These are phyloP conservation scores for Rhagoletis zephyria DNA, from an alignment of 1,140 invertebrate species.

Conservation along the genomic window DNA sequence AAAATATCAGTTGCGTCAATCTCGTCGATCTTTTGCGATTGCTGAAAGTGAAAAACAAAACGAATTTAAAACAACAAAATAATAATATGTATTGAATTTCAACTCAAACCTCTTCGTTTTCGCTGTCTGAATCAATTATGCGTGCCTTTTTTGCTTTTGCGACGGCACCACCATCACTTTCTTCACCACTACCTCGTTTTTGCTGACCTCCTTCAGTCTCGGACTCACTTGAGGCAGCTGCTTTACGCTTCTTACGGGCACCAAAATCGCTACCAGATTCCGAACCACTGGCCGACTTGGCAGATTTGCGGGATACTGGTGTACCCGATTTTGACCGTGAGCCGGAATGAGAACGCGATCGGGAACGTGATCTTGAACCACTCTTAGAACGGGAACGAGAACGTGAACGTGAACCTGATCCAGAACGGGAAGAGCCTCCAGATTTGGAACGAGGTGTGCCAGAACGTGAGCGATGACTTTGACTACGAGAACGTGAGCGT, in stretches of 20 bases:
- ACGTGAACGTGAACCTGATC: slow-evolving; percentile 73
- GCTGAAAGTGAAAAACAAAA: slow-evolving; percentile 57
- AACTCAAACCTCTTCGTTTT: slow-evolving; percentile 66
- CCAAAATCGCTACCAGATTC: slow-evolving; percentile 72
- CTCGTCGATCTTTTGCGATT: slow-evolving; percentile 69
- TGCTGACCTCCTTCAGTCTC: slow-evolving; percentile 60
- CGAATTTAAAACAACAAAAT: slow-evolving; percentile 6
- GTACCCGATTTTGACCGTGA: slow-evolving; percentile 62
- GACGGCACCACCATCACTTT: slow-evolving; percentile 58
- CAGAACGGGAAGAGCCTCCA: slow-evolving; percentile 73
- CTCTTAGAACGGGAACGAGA: slow-evolving; percentile 63
- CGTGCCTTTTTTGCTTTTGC: slow-evolving; percentile 74
- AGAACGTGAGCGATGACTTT: slow-evolving; percentile 60
- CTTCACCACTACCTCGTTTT: slow-evolving; percentile 60
- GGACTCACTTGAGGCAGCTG: slow-evolving; percentile 61
- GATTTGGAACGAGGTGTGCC: slow-evolving; percentile 64
- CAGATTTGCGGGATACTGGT: slow-evolving; percentile 59
- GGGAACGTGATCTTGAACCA: slow-evolving; percentile 60
- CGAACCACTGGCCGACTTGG: slow-evolving; percentile 65
- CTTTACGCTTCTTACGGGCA: slow-evolving; percentile 64
- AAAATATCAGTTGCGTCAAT: slow-evolving; percentile 85
- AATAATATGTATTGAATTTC: background rate
- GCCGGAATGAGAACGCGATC: slow-evolving; percentile 65
- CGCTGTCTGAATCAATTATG: slow-evolving; percentile 75
- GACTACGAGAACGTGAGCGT: slow-evolving; percentile 64